Conservation (phyloP, 37 sponge, comb jelly and placozoan genomes). For the Haliclona indistincta region DNA sequence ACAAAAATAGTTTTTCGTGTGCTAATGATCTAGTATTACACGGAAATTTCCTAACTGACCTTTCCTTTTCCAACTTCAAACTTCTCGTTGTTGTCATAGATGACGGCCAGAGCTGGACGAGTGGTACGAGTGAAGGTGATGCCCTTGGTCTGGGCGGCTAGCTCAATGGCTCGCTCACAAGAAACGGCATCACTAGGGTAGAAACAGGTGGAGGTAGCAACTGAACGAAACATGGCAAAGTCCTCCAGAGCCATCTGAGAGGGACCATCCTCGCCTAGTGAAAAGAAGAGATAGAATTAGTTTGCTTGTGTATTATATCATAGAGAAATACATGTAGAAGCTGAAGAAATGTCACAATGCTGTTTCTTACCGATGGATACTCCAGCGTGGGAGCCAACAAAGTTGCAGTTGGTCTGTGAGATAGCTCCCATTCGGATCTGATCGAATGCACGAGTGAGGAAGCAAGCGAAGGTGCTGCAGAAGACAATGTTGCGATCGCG, state of each 20-base stretch:
- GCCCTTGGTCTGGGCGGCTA: conserved; percentile 91
- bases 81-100: conserved; percentile 86
- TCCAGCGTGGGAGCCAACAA: conserved; percentile 96
- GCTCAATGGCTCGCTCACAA: conserved; percentile 92
- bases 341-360: background rate
- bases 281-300: background rate
- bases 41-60: conserved; percentile 35
- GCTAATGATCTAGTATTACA: too few relatives aligned
- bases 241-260: conserved; percentile 99
- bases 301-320: background rate
- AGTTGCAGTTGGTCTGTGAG: conserved; percentile 92
- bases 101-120: conserved; percentile 83
- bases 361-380: conserved; percentile 76
- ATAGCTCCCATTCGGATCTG: conserved; percentile 99
- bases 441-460: conserved; percentile 97
- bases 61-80: conserved; percentile 99
- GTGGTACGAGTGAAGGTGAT: conserved; percentile 95
- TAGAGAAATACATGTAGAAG: background rate
- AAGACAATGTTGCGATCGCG: conserved; percentile 89
- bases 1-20: too few relatives aligned
- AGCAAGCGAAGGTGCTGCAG: conserved; percentile 92
- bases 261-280: conserved; percentile 97
- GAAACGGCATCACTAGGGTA: conserved; percentile 98
- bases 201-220: conserved; percentile 87
- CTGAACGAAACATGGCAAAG: conserved; percentile 94